Percentiles rank a stretch among this genome's conserved stretches.
These are phyloP conservation scores for Pungitius pungitius DNA, from an alignment of 2,113 vertebrate species.

Conservation along the genomic window DNA sequence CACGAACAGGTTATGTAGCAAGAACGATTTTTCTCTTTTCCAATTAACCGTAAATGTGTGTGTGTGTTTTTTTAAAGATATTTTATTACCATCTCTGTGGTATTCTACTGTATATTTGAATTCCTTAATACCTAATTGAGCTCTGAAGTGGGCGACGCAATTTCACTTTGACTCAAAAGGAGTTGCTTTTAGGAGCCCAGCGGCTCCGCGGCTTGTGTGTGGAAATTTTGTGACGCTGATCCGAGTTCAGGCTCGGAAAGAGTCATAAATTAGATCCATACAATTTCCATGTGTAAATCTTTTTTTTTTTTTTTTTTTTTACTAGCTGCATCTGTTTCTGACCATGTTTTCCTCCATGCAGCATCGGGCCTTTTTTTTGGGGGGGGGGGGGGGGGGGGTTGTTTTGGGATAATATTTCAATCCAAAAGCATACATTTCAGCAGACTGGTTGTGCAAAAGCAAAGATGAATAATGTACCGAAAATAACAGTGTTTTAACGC, in stretches of 20 bases:
- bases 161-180: conserved; percentile 42
- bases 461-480: conserved; percentile 7
- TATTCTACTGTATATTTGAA: neutral
- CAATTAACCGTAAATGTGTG: neutral
- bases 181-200: conserved; percentile 39
- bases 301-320: conserved; percentile 31
- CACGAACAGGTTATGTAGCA: neutral
- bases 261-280: conserved; percentile 51
- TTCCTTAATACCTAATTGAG: conserved; percentile 18
- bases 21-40: neutral
- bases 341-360: conserved; percentile 12
- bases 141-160: conserved; percentile 21
- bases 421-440: conserved; percentile 20
- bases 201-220: conserved; percentile 18
- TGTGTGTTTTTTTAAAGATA: neutral
- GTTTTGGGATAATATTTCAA: conserved; percentile 23
- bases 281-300: conserved; percentile 58
- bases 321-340: conserved; percentile 50
- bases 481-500: conserved; percentile 32
- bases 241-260: conserved; percentile 46
- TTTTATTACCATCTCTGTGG: neutral
- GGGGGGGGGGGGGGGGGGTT: too few relatives aligned
- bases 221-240: conserved; percentile 47
- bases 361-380: conserved; percentile 5
- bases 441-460: neutral